Evolutionary conservation across 2,888 invertebrate genomes (phyloP), one percentile per base, ranked within the genome.

Genomic region (Hypercompe scribonia): DNA sequence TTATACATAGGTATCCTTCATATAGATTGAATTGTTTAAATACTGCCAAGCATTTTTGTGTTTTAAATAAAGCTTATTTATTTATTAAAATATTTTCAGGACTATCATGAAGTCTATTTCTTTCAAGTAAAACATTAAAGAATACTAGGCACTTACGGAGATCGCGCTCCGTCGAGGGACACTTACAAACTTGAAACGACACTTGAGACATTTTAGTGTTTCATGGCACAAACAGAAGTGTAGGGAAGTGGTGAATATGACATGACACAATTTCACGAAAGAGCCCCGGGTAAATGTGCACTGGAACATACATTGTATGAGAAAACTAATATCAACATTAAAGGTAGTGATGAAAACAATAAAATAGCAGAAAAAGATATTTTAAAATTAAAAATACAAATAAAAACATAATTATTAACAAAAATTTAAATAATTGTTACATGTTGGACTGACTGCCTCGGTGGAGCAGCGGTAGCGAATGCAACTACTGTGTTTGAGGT

Each of bases 161-260:
- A 80, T 84, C 84, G 78, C 74, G 65, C 75, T 63, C 76, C 80
- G 78, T 72, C 69, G 67, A 78, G 82, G 78, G 81, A 76, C 76
- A 74, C 81, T 86, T 81, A 78, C 73, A 76, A 80, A 85, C 83
- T 83, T 82, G 74, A 85, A 81, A 74, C 76, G 81, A 75, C 78
- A 72, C 81, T 81, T 76, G 82, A 86, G 85, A 83, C 85, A 78
- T 87, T 90, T 85, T 78, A 83, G 64, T 78, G 66, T 84, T 79
- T 80, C 76, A 68, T 79, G 68, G 81, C 81, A 77, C 73, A 78
- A 34, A 36, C 73, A 33, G 68, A 73, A 79, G 82, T 78, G 76
- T 76, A 75, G 75, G 72, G 61, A 76, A 72, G 78, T 79, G 73
- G 74, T 79, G 81, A 81, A 84, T 85, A 84, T 76, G 76, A 82